Evolutionary conservation across 2,113 vertebrate species (phyloP).

Genomic region (Elachura formosa): DNA sequence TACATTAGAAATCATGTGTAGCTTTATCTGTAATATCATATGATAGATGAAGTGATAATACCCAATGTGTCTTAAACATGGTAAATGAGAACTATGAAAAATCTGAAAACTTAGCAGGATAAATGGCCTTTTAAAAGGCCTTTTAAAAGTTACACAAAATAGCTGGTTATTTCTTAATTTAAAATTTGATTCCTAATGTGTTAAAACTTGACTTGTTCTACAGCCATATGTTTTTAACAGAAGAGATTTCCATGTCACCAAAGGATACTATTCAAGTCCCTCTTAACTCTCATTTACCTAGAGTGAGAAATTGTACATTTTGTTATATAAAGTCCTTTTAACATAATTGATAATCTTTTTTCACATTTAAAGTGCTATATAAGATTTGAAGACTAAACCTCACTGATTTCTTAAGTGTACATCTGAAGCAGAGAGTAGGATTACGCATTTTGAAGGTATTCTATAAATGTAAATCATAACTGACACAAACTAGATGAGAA

Average conservation of each 20-base stretch:
- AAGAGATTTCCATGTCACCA: background rate
- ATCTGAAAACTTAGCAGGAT: conserved; percentile 35
- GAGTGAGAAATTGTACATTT: background rate
- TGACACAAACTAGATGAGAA: background rate
- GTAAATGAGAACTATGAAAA: conserved; percentile 38
- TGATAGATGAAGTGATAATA: conserved; percentile 36
- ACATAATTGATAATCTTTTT: background rate
- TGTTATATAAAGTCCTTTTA: background rate
- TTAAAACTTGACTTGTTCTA: background rate
- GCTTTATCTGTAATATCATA: conserved; percentile 4
- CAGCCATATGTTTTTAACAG: background rate
- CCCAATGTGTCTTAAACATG: conserved; percentile 17
- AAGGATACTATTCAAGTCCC: background rate
- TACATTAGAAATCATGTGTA: background rate
- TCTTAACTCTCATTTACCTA: background rate
- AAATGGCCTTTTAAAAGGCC: background rate
- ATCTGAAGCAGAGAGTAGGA: background rate
- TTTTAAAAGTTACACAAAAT: conserved; percentile 11
- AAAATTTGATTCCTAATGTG: background rate
- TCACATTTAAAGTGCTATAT: background rate
- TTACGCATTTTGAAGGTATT: background rate
- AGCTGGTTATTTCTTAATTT: conserved; percentile 28
- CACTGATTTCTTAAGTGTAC: conserved; percentile 1
- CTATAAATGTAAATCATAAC: background rate
- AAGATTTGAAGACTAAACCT: background rate